These are phyloP conservation scores for Pogonocichla stellata DNA, from an alignment of 2,113 vertebrate genomes.

Conservation along the genomic window DNA sequence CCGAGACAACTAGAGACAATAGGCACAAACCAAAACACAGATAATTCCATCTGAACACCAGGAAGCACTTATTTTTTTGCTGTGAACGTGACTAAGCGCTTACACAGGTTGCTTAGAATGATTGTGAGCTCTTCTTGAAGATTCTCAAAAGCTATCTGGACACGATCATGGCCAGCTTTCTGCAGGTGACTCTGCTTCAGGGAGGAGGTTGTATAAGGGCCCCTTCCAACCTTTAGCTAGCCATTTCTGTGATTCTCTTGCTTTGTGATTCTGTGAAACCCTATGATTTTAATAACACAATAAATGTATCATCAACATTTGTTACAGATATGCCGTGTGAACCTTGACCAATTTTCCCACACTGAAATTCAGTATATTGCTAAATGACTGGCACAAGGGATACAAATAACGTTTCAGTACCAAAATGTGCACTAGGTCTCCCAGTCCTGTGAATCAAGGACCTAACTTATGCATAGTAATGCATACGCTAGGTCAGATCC, in stretches of 20 bases:
- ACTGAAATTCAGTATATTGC: neutral
- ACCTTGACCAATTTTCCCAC: neutral
- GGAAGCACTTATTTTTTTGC: neutral
- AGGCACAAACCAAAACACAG: neutral
- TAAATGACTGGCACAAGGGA: neutral
- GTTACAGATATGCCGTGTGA: neutral
- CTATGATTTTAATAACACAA: neutral
- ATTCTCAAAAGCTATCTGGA: neutral
- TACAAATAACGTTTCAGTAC: neutral
- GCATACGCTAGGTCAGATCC: neutral
- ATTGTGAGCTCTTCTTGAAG: neutral
- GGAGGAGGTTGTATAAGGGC: neutral
- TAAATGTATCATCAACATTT: neutral
- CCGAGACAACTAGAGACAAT: fast-evolving
- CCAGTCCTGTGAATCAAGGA: neutral
- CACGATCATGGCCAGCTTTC: neutral
- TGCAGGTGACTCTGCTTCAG: neutral
- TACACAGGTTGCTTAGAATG: neutral
- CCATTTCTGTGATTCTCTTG: neutral
- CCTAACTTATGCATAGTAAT: fast-evolving
- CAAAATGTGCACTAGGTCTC: neutral
- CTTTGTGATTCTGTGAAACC: neutral
- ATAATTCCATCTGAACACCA: neutral
- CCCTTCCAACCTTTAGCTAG: neutral
- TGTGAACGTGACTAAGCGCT: neutral